Conservation (phyloP, 2,797 vertebrate species). For the Helarctos malayanus region DNA sequence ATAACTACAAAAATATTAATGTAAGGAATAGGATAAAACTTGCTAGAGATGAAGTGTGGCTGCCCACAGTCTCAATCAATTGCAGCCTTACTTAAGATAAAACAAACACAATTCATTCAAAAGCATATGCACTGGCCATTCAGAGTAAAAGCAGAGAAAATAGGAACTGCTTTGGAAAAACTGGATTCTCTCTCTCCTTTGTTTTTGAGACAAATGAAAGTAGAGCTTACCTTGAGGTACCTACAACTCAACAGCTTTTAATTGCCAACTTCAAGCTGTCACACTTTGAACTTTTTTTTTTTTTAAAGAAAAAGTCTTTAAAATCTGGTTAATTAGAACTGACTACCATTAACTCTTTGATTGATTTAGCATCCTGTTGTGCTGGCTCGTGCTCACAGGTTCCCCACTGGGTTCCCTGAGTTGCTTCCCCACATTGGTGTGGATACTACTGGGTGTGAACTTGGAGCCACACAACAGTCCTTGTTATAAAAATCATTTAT, state of each 20-base stretch:
- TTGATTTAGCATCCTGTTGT: constrained; percentile 7
- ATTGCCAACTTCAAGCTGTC: constrained; percentile 68
- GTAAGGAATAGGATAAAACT: constrained; percentile 12
- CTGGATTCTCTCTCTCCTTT: constrained; percentile 75
- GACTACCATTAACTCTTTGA: constrained; percentile 34
- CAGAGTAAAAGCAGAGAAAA: constrained; percentile 85
- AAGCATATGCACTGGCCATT: constrained; percentile 77
- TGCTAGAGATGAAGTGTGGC: constrained; percentile 82
- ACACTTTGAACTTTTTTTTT: background rate
- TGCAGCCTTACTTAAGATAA: constrained; percentile 86
- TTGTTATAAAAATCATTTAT: constrained; percentile 59
- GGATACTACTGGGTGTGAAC: background rate
- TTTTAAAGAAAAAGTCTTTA: constrained; percentile 38
- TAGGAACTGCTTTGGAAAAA: constrained; percentile 80
- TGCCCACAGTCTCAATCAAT: constrained; percentile 85
- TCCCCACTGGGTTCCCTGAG: background rate
- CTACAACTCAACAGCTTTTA: constrained; percentile 70
- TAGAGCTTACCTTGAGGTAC: constrained; percentile 82
- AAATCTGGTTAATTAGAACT: constrained; percentile 65
- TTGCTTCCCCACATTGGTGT: background rate
- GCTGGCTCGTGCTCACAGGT: background rate
- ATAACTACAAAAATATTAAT: background rate
- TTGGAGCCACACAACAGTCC: background rate
- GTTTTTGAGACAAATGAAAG: constrained; percentile 68
- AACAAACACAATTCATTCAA: constrained; percentile 87